phyloP scores from a whole-genome alignment of 2,113 vertebrate species.

The Scatophagus argus region DNA sequence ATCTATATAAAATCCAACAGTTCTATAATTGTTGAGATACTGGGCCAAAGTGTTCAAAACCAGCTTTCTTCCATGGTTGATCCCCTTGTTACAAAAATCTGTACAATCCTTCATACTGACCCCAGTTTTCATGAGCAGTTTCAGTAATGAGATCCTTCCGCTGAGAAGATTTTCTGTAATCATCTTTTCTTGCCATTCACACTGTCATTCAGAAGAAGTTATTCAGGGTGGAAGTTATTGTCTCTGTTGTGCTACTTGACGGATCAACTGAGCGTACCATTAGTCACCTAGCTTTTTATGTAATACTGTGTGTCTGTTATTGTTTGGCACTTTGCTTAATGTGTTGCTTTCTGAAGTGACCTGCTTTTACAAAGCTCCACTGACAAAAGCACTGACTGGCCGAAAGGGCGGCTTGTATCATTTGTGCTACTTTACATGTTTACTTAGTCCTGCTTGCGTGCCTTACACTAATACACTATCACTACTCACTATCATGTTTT shows the following conservation, averaged over 20 bases:
- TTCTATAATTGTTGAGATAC: not conserved
- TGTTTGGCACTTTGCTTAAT: not conserved
- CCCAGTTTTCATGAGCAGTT: not conserved
- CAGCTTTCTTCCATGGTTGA: not conserved
- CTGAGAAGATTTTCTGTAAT: not conserved
- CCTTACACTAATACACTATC: not conserved
- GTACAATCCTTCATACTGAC: not conserved
- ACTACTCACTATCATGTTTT: not conserved
- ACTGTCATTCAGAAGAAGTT: not conserved
- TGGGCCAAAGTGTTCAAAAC: not conserved
- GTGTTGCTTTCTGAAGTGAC: not conserved
- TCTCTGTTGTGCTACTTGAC: too few species aligned
- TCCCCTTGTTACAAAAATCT: not conserved
- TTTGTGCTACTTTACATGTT: constrained; percentile 2
- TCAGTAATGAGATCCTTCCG: not conserved
- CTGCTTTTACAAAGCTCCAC: constrained; percentile 8
- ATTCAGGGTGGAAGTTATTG: too few species aligned
- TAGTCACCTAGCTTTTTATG: not conserved
- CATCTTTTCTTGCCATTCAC: not conserved
- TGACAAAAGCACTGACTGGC: constrained; percentile 16
- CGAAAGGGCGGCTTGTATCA: not conserved
- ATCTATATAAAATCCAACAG: not conserved
- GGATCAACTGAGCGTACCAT: not conserved
- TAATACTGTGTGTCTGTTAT: not conserved
- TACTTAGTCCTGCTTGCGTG: not conserved